phyloP scores from a whole-genome alignment of 2,113 vertebrate species.

The Muscicapa adusta region DNA sequence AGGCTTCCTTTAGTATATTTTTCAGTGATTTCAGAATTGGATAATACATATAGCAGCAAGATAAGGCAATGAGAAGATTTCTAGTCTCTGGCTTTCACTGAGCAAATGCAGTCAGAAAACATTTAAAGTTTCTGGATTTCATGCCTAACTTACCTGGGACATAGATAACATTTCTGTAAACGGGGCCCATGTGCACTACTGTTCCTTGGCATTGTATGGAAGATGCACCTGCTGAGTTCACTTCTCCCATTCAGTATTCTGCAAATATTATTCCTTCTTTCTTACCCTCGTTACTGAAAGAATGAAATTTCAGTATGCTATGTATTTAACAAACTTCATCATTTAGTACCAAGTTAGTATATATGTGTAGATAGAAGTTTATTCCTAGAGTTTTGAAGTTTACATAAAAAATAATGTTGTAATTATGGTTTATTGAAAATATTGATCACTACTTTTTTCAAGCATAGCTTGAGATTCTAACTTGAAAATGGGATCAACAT shows the following conservation, averaged over 20 bases:
- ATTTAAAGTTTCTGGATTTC: not conserved
- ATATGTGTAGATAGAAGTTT: not conserved
- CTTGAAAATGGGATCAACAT: not conserved
- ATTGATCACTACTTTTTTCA: not conserved
- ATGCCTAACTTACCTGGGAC: not conserved
- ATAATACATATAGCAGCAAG: not conserved
- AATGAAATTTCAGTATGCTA: not conserved
- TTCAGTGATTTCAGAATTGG: not conserved
- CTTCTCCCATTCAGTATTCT: not conserved
- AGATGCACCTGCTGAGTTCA: not conserved
- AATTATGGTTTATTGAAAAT: not conserved
- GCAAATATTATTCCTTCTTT: not conserved
- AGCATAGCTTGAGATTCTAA: not conserved
- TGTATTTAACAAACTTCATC: not conserved
- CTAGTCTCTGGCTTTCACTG: not conserved
- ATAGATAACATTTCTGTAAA: not conserved
- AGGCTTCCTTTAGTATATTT: not conserved
- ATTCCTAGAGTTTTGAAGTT: not conserved
- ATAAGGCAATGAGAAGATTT: not conserved
- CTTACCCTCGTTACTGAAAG: not conserved
- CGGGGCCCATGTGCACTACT: not conserved
- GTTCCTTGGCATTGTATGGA: accelerated
- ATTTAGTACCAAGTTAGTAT: not conserved
- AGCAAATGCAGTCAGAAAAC: not conserved
- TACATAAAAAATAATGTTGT: not conserved